A percentile compares a stretch with the other conserved stretches of the same genome.
phyloP scores from a whole-genome alignment of 2,888 invertebrate genomes.

The Hofmannophila pseudospretella region DNA sequence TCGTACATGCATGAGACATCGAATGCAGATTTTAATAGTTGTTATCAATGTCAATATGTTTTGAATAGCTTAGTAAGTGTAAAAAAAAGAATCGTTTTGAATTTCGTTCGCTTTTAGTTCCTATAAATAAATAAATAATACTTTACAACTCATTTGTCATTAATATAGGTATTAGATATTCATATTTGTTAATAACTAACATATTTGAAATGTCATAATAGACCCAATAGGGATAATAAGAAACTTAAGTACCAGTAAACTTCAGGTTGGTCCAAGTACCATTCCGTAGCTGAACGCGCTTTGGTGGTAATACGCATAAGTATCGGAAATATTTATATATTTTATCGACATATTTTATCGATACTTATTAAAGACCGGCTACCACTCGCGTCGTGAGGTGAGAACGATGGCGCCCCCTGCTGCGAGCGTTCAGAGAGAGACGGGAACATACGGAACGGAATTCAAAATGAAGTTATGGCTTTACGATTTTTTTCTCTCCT shows the following conservation, averaged over 20 bases:
- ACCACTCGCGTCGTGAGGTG: conserved; percentile 77
- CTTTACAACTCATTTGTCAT: too few species aligned
- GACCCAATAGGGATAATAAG: too few species aligned
- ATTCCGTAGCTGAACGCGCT: conserved; percentile 14
- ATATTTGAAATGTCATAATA: too few species aligned
- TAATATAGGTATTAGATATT: too few species aligned
- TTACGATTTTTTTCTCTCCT: conserved; percentile 54
- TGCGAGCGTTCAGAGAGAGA: conserved; percentile 65
- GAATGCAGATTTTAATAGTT: conserved; percentile 50
- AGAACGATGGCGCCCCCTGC: conserved; percentile 76
- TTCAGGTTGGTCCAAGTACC: conserved; percentile 7
- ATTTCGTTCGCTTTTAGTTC: too few species aligned
- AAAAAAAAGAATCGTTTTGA: neutral
- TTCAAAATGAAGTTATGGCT: conserved; percentile 75
- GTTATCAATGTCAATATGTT: conserved; percentile 38
- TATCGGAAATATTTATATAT: conserved; percentile 73
- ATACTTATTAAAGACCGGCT: conserved; percentile 76
- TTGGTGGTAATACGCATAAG: conserved; percentile 41
- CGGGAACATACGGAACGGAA: conserved; percentile 69
- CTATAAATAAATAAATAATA: too few species aligned
- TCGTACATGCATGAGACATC: conserved; percentile 40
- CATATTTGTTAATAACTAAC: too few species aligned
- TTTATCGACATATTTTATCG: conserved; percentile 74
- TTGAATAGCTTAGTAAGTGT: conserved; percentile 20
- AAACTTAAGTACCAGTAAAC: conserved; percentile 13